Base-by-base conservation (phyloP, 1,140 invertebrate genomes). In the Adoxophyes honmai region DNA sequence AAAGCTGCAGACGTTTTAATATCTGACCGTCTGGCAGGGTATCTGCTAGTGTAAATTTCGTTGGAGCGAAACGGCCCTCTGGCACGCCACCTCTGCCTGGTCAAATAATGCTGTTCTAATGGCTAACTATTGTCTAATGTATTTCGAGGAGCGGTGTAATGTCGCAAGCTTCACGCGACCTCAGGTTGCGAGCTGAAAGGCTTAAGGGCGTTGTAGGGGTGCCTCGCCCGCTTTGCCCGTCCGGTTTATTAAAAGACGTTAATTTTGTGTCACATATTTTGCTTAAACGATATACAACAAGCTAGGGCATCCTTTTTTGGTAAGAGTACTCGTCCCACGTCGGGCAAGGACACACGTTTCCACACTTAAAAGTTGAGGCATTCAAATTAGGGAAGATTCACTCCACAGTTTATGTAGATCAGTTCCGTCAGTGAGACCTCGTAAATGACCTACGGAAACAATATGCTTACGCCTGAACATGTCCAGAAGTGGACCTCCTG, bases 101-200 rank as follows among this genome's bases (percentile, higher is more conserved):
- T 85, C 81, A 81, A 81, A 81, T 82, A 84, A 81, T 85, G 77
- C 78, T 70, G 68, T 70, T 68, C 68, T 75, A 81, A 81, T 83
- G 77, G 73, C 75, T 75, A 81, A 78, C 73, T 81, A 79, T 83
- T 78, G 81, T 73, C 70, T 86, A 83, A 88, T 82, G 82, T 86
- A 86, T 88, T 88, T 88, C 70, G 76, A 57, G 78, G 74, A 83
- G 82, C 80, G 79, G 75, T 81, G 79, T 74, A 75, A 78, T 73
- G 72, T 73, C 65, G 69, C 68, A 70, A 62, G 72, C 68, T 67
- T 65, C 67, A 68, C 67, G 66, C 68, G 67, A 79, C 65, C 68
- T 65, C 71, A 61, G 59, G 72, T 79, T 78, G 66, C 75, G 70
- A 84, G 83, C 83, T 82, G 74, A 61, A 75, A 72, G 69, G 68